phyloP scores from a whole-genome alignment of 2,888 invertebrate species.

The Gasteruption jaculator region DNA sequence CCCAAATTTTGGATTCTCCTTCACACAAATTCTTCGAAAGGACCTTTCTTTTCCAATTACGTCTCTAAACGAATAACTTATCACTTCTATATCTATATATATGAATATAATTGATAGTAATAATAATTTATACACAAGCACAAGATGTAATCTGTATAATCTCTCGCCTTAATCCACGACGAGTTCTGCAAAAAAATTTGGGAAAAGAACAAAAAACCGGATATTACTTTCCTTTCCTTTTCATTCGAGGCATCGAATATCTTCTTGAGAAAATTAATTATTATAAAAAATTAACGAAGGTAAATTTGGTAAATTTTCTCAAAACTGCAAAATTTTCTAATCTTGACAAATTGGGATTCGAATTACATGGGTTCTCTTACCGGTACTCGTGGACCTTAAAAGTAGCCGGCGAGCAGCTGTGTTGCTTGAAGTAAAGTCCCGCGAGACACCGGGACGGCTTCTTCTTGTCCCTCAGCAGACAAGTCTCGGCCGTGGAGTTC shows the following conservation, averaged over 20 bases:
- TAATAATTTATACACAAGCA: conserved; percentile 39
- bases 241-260: conserved; percentile 13
- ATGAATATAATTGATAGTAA: background rate
- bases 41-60: too few relatives aligned
- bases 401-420: conserved; percentile 43
- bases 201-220: background rate
- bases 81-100: conserved; percentile 1
- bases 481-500: conserved; percentile 42
- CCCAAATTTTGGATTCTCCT: too few relatives aligned
- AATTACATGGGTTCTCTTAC: conserved; percentile 21
- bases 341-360: too few relatives aligned
- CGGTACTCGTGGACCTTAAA: conserved; percentile 48
- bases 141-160: conserved; percentile 48
- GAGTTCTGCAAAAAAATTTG: conserved; percentile 35
- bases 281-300: too few relatives aligned
- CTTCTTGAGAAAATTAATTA: too few relatives aligned
- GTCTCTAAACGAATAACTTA: background rate
- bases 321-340: too few relatives aligned
- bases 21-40: too few relatives aligned
- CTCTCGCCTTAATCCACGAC: conserved; percentile 43
- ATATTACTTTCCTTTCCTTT: background rate
- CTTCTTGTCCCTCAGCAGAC: conserved; percentile 42
- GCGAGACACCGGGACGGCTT: conserved; percentile 43
- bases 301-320: background rate
- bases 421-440: conserved; percentile 37